Conservation (phyloP, 2,113 vertebrate species). For the Plectropomus leopardus region DNA sequence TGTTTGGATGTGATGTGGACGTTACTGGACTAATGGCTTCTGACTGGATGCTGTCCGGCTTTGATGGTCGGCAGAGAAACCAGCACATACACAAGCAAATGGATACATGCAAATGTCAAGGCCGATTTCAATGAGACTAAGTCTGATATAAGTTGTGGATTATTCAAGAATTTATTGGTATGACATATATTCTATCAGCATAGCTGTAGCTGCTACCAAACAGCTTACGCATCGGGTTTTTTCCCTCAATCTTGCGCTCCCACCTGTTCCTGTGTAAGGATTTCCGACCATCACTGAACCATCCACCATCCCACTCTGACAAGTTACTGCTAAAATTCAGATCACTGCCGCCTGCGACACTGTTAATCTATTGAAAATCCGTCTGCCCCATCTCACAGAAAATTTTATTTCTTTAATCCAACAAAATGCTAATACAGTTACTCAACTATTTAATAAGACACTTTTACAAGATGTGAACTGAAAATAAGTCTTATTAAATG, state of each 20-base stretch:
- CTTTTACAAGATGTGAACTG: background rate
- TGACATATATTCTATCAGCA: background rate
- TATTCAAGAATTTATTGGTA: background rate
- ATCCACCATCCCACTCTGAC: background rate
- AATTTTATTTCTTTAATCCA: background rate
- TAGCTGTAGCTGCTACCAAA: slow-evolving; percentile 7
- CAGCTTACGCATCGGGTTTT: background rate
- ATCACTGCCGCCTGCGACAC: background rate
- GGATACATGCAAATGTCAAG: background rate
- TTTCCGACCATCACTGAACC: background rate
- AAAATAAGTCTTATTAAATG: slow-evolving; percentile 3
- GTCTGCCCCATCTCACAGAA: background rate
- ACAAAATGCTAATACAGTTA: slow-evolving; percentile 1
- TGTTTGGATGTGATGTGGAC: background rate
- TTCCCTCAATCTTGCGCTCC: background rate
- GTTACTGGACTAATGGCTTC: slow-evolving; percentile 21
- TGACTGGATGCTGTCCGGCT: slow-evolving; percentile 12
- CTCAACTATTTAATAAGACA: slow-evolving; percentile 25
- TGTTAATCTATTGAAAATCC: slow-evolving; percentile 24
- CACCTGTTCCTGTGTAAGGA: background rate
- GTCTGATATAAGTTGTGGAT: background rate
- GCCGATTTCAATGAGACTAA: background rate
- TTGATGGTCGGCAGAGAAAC: slow-evolving; percentile 22
- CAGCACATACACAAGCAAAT: background rate
- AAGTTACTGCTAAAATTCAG: slow-evolving; percentile 3